These are phyloP conservation scores for Lycopodina hypogea DNA, from an alignment of 37 sponge, comb jelly and placozoan species.

Conservation along the genomic window DNA sequence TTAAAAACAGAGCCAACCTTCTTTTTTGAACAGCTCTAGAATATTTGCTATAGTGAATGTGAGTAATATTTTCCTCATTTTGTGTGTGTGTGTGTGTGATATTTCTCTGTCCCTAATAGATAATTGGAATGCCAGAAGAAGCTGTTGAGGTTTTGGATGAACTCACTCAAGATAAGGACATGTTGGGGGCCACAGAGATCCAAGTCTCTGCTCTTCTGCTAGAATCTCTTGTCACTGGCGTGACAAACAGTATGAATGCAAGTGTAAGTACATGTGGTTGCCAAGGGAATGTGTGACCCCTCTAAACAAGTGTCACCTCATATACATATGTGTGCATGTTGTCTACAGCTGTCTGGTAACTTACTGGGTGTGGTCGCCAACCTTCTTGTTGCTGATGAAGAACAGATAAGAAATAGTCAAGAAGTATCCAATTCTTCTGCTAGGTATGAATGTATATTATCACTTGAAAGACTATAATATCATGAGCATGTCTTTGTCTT, in stretches of 20 bases:
- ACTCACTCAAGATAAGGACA: background rate
- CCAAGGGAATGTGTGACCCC: background rate
- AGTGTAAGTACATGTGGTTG: background rate
- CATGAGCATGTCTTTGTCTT: background rate
- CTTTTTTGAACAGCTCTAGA: too few species aligned
- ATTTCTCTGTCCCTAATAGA: background rate
- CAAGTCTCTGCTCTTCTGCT: background rate
- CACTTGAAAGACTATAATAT: background rate
- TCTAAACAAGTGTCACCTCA: background rate
- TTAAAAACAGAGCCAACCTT: too few species aligned
- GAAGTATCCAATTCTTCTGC: constrained; percentile 13
- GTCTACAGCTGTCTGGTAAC: constrained; percentile 1
- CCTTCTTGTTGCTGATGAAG: constrained; percentile 19
- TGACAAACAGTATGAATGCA: background rate
- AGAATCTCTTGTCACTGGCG: background rate
- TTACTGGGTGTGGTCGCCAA: constrained; percentile 21
- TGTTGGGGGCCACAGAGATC: background rate
- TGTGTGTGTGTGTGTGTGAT: too few species aligned
- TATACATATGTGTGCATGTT: background rate
- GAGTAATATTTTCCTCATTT: too few species aligned
- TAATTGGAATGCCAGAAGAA: background rate
- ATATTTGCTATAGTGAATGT: too few species aligned
- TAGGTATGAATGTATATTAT: constrained; percentile 4
- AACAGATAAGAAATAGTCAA: constrained; percentile 24
- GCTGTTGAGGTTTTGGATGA: background rate